These are phyloP conservation scores for Podarcis muralis DNA, from an alignment of 2,113 vertebrate species.

Conservation along the genomic window DNA sequence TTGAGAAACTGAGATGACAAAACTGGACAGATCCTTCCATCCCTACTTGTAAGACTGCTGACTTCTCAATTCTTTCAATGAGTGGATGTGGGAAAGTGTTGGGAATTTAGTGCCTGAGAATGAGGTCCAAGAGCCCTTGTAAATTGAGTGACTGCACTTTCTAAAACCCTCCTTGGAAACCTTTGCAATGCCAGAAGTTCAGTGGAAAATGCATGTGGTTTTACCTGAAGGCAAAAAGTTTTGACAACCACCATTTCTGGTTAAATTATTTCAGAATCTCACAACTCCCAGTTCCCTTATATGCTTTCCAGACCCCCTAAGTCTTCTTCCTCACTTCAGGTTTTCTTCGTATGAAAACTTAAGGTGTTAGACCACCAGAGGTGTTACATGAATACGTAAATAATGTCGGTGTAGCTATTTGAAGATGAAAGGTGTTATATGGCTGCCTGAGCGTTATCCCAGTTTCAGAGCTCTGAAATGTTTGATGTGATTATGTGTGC, in stretches of 20 bases:
- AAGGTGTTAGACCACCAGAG: constrained; percentile 57
- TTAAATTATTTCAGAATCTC: not conserved
- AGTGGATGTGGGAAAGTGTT: not conserved
- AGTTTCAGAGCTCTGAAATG: constrained; percentile 68
- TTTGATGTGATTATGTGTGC: constrained; percentile 70
- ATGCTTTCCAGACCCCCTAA: not conserved
- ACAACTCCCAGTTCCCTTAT: not conserved
- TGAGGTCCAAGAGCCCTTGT: not conserved
- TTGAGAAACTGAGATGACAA: no score
- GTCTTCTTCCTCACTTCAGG: not conserved
- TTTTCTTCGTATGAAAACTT: not conserved
- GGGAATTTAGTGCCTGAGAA: not conserved
- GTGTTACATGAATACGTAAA: constrained; percentile 41
- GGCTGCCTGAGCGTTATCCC: constrained; percentile 54
- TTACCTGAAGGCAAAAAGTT: not conserved
- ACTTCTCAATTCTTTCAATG: not conserved
- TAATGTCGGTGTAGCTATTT: constrained; percentile 60
- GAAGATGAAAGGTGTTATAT: constrained; percentile 61
- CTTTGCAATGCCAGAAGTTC: not conserved
- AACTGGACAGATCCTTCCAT: no score
- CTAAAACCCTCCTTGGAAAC: not conserved
- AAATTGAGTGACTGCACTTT: not conserved
- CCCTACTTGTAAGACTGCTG: no score
- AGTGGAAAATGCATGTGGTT: not conserved
- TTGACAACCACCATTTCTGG: not conserved